These are phyloP conservation scores for Pegoplata infirma DNA, from an alignment of 2,888 invertebrate species.

Conservation along the genomic window DNA sequence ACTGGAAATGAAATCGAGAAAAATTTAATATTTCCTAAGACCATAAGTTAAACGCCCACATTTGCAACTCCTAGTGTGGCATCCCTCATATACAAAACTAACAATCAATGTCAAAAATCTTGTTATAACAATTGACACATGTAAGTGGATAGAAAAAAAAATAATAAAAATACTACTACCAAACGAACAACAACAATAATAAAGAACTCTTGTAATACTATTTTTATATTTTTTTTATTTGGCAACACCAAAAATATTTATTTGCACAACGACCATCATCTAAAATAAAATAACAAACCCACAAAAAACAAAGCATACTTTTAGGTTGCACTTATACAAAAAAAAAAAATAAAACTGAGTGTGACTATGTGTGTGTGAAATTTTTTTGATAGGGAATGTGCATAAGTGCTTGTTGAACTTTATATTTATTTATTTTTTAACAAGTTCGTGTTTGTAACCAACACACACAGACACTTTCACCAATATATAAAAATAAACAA, in stretches of 20 bases:
- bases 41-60: too few species aligned
- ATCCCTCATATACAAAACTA: conserved; percentile 5
- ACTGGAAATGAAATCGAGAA: too few species aligned
- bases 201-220: conserved; percentile 5
- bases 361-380: not conserved
- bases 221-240: conserved; percentile 13
- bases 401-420: conserved; percentile 39
- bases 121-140: conserved; percentile 53
- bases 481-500: not conserved
- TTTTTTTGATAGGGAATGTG: not conserved
- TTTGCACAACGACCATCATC: conserved; percentile 20
- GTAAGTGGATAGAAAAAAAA: conserved; percentile 36
- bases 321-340: not conserved
- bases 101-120: conserved; percentile 54
- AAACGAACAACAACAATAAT: not conserved
- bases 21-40: too few species aligned
- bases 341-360: too few species aligned
- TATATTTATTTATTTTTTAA: not conserved
- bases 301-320: conserved; percentile 23
- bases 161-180: not conserved
- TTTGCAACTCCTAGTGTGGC: too few species aligned
- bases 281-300: conserved; percentile 11
- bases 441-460: not conserved
- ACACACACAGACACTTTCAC: not conserved
- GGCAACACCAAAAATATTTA: conserved; percentile 2